Base-by-base conservation (phyloP, 2,888 invertebrate species). In the Apodemia zela region DNA sequence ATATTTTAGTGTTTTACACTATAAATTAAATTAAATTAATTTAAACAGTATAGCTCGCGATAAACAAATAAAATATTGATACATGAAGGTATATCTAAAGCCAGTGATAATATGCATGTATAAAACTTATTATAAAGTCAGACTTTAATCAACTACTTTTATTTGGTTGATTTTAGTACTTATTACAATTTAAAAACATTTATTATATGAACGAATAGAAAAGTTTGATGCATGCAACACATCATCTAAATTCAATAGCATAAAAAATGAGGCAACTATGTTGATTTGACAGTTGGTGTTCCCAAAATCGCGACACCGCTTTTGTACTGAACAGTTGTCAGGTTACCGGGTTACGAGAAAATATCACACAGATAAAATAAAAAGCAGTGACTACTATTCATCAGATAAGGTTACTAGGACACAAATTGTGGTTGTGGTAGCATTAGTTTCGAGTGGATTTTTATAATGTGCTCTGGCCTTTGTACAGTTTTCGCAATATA, bases 311-410 rank as follows among this genome's bases (percentile, higher is more conserved):
- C 63, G 60, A 60, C 29, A 18, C 45, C 11, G 74, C 64, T 51
- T 59, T 51, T 63, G 60, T 72, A 67, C 6, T 45, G 71, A 71
- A 67, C 67, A n/a, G 73, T 72, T 68, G 68, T 63, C 76, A 75
- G 85, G 87, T 86, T 80, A 87, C 77, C 80, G 71, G 85, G 83
- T 83, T 82, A 84, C 71, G 75, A 73, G 76, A 74, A 69, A 77
- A 77, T 72, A 73, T 72, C 72, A 67, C 74, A 69, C 69, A 73
- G 67, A 70, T 73, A 71, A 69, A 67, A 70, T 70, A 70, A 72
- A 45, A 68, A 69, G 67, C 62, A 59, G 67, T 66, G 66, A 70
- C 69, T 11, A 38, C 38, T 66, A 67, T 70, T 67, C 68, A 71
- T 66, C 66, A 62, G 66, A 63, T 72, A 67, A 71, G 72, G 75